These are phyloP conservation scores for Drosophila fungiperda DNA, from an alignment of 2,888 invertebrate species.

Conservation along the genomic window DNA sequence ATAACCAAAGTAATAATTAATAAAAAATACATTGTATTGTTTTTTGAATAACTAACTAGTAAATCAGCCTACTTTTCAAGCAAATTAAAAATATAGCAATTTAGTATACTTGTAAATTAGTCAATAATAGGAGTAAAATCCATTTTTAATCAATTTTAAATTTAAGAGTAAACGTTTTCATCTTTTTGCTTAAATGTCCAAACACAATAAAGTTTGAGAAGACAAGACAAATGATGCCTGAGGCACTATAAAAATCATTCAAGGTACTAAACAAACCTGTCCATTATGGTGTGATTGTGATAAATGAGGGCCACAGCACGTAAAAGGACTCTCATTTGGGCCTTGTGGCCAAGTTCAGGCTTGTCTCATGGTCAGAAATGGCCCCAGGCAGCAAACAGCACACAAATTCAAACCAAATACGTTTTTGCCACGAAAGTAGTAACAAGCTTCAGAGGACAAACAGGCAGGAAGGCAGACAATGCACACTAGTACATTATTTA, in stretches of 20 bases:
- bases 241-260: constrained; percentile 29
- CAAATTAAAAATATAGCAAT: not conserved
- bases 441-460: constrained; percentile 47
- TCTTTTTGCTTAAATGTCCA: not conserved
- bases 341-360: constrained; percentile 12
- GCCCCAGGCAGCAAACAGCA: constrained; percentile 13
- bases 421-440: constrained; percentile 60
- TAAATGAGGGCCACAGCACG: constrained; percentile 56
- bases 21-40: not conserved
- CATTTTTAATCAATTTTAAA: not conserved
- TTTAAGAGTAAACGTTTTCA: not conserved
- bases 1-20: not conserved
- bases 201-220: not conserved
- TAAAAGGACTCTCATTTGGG: constrained; percentile 22
- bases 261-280: constrained; percentile 31
- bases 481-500: constrained; percentile 11
- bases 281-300: constrained; percentile 64
- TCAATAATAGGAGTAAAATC: not conserved
- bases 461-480: constrained; percentile 16
- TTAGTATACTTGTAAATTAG: not conserved
- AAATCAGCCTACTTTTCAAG: not conserved
- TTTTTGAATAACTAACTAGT: not conserved
- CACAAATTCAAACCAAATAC: constrained; percentile 51
- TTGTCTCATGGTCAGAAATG: constrained; percentile 36
- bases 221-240: constrained; percentile 18